Percentiles rank a stretch among this genome's conserved stretches.
Evolutionary conservation across 2,888 invertebrate genomes (phyloP).

Genomic region (Cheilosia variabilis): DNA sequence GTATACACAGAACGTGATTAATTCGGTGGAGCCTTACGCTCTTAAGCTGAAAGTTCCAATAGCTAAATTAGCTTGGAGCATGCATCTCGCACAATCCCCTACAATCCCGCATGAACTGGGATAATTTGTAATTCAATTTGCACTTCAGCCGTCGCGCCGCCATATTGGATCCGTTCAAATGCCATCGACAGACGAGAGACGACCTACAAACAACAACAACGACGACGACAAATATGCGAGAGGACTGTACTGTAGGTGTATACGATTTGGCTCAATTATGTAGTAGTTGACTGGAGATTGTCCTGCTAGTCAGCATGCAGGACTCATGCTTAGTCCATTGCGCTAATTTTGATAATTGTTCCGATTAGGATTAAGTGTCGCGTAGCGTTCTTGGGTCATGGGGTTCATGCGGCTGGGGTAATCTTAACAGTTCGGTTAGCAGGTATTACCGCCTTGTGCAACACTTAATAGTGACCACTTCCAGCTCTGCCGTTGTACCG

Average conservation of each 20-base stretch:
- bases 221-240: slow-evolving; percentile 38
- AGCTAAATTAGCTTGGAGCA: slow-evolving; percentile 61
- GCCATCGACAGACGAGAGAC: slow-evolving; percentile 24
- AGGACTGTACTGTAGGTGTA: slow-evolving; percentile 25
- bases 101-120: slow-evolving; percentile 28
- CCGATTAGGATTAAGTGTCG: slow-evolving; percentile 53
- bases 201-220: neutral
- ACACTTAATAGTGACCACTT: slow-evolving; percentile 43
- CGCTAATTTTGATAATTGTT: slow-evolving; percentile 69
- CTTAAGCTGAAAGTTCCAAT: slow-evolving; percentile 40
- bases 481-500: neutral
- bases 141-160: slow-evolving; percentile 27
- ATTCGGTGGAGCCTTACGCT: slow-evolving; percentile 54
- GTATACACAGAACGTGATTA: slow-evolving; percentile 51
- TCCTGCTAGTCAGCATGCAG: slow-evolving; percentile 62
- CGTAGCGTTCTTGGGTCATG: neutral
- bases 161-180: slow-evolving; percentile 40
- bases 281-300: slow-evolving; percentile 46
- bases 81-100: slow-evolving; percentile 50
- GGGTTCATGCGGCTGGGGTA: slow-evolving; percentile 10
- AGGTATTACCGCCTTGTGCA: slow-evolving; percentile 67
- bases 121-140: slow-evolving; percentile 73
- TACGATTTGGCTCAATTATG: slow-evolving; percentile 67
- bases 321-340: slow-evolving; percentile 53
- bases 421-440: slow-evolving; percentile 70